Conservation (phyloP, 2,113 vertebrate genomes). For the Isichthys henryi region DNA sequence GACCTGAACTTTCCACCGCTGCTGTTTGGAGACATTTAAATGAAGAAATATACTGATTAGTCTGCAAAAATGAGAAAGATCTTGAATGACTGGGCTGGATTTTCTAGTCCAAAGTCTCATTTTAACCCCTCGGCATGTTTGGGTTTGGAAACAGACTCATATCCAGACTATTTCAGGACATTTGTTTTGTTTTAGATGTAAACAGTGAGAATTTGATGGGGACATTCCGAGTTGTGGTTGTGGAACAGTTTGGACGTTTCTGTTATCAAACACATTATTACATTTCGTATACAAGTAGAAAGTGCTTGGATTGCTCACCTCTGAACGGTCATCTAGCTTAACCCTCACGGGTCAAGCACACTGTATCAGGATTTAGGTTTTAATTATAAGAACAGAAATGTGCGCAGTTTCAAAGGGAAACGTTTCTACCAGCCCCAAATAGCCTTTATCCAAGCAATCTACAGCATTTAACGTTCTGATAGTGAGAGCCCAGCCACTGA, state of each 20-base stretch:
- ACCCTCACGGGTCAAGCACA: not conserved
- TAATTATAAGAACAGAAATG: not conserved
- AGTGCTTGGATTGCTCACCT: not conserved
- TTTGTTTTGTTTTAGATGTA: not conserved
- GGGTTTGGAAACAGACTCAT: not conserved
- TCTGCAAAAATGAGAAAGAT: not conserved
- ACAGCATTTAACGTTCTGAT: not conserved
- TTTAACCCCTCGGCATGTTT: not conserved
- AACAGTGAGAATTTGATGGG: not conserved
- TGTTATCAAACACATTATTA: not conserved
- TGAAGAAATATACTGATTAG: not conserved
- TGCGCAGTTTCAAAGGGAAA: not conserved
- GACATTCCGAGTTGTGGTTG: not conserved
- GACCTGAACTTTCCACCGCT: not conserved
- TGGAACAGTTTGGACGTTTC: not conserved
- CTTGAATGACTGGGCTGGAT: not conserved
- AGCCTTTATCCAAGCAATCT: not conserved
- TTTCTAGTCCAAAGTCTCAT: not conserved
- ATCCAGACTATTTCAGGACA: not conserved
- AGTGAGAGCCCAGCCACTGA: not conserved
- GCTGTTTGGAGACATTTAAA: not conserved
- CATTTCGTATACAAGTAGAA: not conserved
- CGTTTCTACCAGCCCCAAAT: not conserved
- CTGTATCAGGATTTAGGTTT: not conserved
- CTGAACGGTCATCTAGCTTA: not conserved